These are phyloP conservation scores for Gallinago solitaria DNA, from an alignment of 2,797 vertebrate genomes.

Conservation along the genomic window DNA sequence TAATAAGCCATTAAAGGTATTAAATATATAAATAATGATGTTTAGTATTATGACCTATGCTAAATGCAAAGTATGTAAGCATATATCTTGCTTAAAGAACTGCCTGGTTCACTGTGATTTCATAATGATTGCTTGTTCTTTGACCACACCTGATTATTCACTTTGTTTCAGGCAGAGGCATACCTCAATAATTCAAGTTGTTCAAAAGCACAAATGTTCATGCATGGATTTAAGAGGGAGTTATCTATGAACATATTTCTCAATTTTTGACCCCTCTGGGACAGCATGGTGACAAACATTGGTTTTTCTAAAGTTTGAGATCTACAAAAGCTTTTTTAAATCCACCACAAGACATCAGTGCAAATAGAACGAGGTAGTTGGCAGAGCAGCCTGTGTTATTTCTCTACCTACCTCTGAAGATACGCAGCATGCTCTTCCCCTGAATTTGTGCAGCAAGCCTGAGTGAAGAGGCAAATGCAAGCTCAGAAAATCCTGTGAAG, in stretches of 20 bases:
- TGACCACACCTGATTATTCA: neutral
- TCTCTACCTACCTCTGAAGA: neutral
- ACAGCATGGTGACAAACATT: neutral
- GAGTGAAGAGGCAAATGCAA: neutral
- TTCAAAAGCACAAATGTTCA: neutral
- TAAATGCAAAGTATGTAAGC: neutral
- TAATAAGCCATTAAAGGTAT: neutral
- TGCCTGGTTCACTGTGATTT: neutral
- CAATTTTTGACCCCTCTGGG: neutral
- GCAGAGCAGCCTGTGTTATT: neutral
- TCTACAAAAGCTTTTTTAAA: neutral
- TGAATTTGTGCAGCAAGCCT: neutral
- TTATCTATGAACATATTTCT: neutral
- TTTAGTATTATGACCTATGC: neutral
- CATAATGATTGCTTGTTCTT: neutral
- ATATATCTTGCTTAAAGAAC: neutral
- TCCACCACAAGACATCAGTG: fast-evolving
- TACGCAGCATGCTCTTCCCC: fast-evolving
- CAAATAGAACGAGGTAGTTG: neutral
- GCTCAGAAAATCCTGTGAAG: neutral
- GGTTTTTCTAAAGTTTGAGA: neutral
- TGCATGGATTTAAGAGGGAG: neutral
- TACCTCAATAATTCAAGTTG: neutral
- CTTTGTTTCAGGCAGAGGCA: neutral
- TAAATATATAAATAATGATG: neutral